Conservation (phyloP, 2,113 vertebrate species). For the Ascaphus truei region DNA sequence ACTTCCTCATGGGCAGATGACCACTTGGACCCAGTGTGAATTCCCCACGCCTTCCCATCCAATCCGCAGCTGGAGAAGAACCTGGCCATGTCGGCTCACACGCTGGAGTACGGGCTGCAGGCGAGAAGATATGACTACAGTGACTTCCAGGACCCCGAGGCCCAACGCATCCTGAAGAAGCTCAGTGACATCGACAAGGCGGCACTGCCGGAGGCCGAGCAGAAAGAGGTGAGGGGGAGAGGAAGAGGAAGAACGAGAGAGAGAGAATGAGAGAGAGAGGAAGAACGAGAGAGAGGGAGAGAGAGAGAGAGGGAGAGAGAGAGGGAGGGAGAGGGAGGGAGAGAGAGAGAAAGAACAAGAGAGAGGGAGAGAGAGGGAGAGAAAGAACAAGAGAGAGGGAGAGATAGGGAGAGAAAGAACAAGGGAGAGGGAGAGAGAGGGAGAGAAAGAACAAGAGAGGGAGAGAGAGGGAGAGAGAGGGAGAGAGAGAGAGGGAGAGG, state of each 20-base stretch:
- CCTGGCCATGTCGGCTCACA: conserved; percentile 78
- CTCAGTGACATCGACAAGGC: conserved; percentile 85
- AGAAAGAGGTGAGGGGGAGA: conserved; percentile 77
- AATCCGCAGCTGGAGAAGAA: conserved; percentile 76
- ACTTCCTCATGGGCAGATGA: too few relatives aligned
- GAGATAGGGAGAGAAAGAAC: background rate
- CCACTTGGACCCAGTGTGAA: too few relatives aligned
- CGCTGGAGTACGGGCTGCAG: conserved; percentile 66
- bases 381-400: background rate
- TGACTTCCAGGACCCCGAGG: conserved; percentile 74
- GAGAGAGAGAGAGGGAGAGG: background rate
- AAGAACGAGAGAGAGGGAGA: too few relatives aligned
- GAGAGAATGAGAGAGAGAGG: background rate
- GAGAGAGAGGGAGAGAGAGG: background rate
- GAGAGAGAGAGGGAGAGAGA: too few relatives aligned
- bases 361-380: too few relatives aligned
- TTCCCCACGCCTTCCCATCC: background rate
- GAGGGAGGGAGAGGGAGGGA: too few relatives aligned
- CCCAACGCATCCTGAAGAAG: conserved; percentile 79
- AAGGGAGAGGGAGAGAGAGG: too few relatives aligned
- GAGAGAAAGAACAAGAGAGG: background rate
- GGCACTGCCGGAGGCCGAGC: conserved; percentile 61
- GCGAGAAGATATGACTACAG: conserved; percentile 79
- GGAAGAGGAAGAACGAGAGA: background rate
- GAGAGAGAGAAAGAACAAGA: too few relatives aligned